A percentile compares a stretch with the other conserved stretches of the same genome.
These are phyloP conservation scores for Tetraneura akinire DNA, from an alignment of 1,140 invertebrate species.

Conservation along the genomic window DNA sequence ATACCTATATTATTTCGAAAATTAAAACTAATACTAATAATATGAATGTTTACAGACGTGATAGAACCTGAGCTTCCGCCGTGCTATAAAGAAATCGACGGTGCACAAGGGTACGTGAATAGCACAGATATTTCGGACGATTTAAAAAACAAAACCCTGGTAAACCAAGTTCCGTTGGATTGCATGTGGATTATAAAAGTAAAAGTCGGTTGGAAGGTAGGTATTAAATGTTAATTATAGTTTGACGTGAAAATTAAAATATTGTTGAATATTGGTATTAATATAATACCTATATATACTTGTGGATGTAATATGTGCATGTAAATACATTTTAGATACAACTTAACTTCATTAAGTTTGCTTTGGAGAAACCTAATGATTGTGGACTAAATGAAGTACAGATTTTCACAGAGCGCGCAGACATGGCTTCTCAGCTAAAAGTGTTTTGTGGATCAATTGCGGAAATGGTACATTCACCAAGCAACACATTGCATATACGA, in stretches of 20 bases:
- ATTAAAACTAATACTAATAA: too few species aligned
- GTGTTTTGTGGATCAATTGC: conserved; percentile 80
- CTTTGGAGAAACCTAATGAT: conserved; percentile 75
- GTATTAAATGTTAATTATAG: background rate
- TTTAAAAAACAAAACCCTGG: conserved; percentile 60
- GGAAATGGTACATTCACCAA: conserved; percentile 66
- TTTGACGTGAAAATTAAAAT: too few species aligned
- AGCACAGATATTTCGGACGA: conserved; percentile 62
- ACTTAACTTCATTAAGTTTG: conserved; percentile 70
- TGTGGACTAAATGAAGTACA: conserved; percentile 82
- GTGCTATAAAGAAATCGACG: conserved; percentile 62
- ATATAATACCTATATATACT: too few species aligned
- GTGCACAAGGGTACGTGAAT: conserved; percentile 62
- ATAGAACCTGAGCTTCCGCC: conserved; percentile 62
- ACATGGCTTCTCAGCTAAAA: conserved; percentile 65
- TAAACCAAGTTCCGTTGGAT: conserved; percentile 68
- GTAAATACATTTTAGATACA: conserved; percentile 70
- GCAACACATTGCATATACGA: conserved; percentile 69
- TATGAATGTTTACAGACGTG: conserved; percentile 54
- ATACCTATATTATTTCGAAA: too few species aligned
- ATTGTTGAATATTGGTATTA: too few species aligned
- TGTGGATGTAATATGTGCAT: too few species aligned
- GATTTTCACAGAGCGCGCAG: conserved; percentile 70
- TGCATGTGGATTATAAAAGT: conserved; percentile 81
- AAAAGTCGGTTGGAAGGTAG: conserved; percentile 69